Conservation (phyloP, 2,797 vertebrate species). For the Potorous gilbertii region DNA sequence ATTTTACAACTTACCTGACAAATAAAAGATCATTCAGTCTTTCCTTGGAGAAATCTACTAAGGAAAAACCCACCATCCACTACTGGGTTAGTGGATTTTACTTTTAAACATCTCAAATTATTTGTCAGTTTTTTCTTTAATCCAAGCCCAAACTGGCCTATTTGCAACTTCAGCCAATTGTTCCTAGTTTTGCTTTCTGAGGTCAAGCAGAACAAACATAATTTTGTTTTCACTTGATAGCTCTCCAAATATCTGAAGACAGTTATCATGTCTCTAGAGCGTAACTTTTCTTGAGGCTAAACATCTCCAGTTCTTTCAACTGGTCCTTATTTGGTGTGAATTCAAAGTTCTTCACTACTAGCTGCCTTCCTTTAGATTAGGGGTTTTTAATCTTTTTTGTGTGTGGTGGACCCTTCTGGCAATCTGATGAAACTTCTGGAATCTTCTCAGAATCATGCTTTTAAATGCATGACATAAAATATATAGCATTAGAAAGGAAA, state of each 20-base stretch:
- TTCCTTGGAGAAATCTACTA: neutral
- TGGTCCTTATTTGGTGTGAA: neutral
- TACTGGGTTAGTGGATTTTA: neutral
- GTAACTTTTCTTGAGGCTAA: neutral
- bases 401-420: neutral
- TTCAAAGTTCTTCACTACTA: neutral
- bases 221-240: neutral
- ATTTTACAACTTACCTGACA: neutral
- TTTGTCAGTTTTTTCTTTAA: neutral
- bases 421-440: neutral
- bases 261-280: neutral
- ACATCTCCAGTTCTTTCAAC: neutral
- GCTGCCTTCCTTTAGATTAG: neutral
- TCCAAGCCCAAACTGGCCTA: neutral
- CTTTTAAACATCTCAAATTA: neutral
- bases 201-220: neutral
- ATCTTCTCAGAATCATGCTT: neutral
- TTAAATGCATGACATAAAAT: neutral
- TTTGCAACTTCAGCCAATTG: neutral
- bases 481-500: neutral
- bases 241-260: neutral
- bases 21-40: neutral
- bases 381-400: neutral
- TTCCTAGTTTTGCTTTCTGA: neutral
- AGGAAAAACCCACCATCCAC: neutral